Base-by-base conservation (phyloP, 2,888 invertebrate genomes). In the Cylindroiulus punctatus region DNA sequence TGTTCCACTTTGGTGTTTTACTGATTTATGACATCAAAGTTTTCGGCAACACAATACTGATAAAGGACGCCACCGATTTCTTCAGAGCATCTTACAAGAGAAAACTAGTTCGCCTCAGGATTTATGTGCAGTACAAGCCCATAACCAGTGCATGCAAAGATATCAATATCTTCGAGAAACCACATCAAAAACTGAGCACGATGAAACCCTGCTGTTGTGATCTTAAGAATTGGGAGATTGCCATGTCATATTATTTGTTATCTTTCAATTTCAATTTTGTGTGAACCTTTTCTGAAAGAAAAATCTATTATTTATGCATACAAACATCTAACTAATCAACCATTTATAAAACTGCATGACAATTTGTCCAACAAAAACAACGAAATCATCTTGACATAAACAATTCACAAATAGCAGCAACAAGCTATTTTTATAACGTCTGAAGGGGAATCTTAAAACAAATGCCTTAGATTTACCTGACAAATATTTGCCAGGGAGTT, bases 1-100 rank as follows among this genome's bases (percentile, higher is more conserved):
- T 42, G 44, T 42, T 42, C 40, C 40, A 83, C 42, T 83, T n/a
- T 44, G 83, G 40, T 83, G 40, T 83, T 83, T 83, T 83, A 44
- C 40, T 83, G 83, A 83, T 83, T 83, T 83, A 83, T 40, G 83
- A 83, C 83, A 83, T 40, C n/a, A 22, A 44, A 40, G 42, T 44
- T 44, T 22, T 42, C 40, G 32, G 40, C 83, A 36, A 44, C 44
- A 83, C 19, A 83, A 83, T 83, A 83, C 44, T 83, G 83, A 83
- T 83, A 83, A 83, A 83, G 40, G 83, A 40, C 83, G 83, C 36
- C 36, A 83, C 19, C 40, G 26, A 83, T 12, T 40, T 19, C 26
- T 44, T 0, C 32, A 5, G 14, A 82, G 19, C 82, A 83, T 83
- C 19, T n/a, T 83, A 44, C 40, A 83, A 83, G 83, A n/a, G 42